phyloP scores from a whole-genome alignment of 2,797 vertebrate species.

The Eidolon dupreanum region DNA sequence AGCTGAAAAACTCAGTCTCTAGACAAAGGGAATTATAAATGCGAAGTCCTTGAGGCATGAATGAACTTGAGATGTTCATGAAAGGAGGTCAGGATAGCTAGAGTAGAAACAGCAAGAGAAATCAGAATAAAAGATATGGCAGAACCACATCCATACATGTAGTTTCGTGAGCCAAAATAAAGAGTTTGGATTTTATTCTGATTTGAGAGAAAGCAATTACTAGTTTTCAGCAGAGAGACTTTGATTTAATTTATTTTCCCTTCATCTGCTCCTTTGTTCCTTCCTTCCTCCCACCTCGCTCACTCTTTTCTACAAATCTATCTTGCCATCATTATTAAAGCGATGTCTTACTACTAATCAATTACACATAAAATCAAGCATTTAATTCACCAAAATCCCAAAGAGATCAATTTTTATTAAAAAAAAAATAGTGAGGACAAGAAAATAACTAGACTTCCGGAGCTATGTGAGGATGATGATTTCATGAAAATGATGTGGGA shows the following conservation, averaged over 20 bases:
- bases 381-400: not conserved
- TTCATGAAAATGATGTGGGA: not conserved
- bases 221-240: not conserved
- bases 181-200: not conserved
- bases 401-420: not conserved
- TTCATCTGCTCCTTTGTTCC: not conserved
- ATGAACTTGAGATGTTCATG: not conserved
- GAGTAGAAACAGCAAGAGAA: not conserved
- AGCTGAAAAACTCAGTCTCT: not conserved
- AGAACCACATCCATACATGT: not conserved
- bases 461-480: not conserved
- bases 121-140: rapidly evolving
- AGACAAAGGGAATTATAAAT: not conserved
- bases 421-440: not conserved
- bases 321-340: not conserved
- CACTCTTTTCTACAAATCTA: not conserved
- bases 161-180: not conserved
- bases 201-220: not conserved
- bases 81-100: not conserved
- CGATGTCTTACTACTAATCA: not conserved
- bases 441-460: not conserved
- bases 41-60: not conserved
- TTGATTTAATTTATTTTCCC: not conserved
- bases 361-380: not conserved
- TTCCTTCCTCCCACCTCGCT: not conserved